Evolutionary conservation across 2,113 vertebrate species (phyloP).

Genomic region (Brachyhypopomus gauderio): DNA sequence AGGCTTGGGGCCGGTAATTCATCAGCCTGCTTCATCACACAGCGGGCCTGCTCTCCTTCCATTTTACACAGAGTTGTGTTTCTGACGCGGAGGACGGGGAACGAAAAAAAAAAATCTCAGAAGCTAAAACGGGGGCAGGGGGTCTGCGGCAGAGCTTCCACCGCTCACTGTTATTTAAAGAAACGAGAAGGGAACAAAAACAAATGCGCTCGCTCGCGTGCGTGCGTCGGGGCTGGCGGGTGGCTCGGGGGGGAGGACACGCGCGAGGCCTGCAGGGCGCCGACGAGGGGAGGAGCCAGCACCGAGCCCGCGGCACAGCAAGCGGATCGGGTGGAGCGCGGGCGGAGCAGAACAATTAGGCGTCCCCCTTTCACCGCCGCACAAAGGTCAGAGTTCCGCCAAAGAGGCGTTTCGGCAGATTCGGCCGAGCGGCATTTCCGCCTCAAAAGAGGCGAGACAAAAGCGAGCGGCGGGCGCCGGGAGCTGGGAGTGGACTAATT

Average conservation of each 20-base stretch:
- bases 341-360: conserved; percentile 22
- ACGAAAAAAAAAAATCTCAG: too few species aligned
- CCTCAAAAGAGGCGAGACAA: neutral
- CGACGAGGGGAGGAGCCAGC: neutral
- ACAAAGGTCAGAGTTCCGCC: conserved; percentile 18
- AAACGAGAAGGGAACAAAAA: too few species aligned
- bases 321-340: neutral
- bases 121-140: too few species aligned
- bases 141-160: too few species aligned
- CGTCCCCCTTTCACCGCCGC: conserved; percentile 7
- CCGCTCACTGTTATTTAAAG: too few species aligned
- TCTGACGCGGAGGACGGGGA: too few species aligned
- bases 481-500: conserved; percentile 17
- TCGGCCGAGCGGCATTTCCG: conserved; percentile 18
- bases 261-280: neutral
- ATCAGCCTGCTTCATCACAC: too few species aligned
- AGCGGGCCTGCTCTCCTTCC: too few species aligned
- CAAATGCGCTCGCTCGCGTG: too few species aligned
- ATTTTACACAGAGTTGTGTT: too few species aligned
- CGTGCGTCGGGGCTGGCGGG: too few species aligned
- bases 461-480: neutral
- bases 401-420: neutral
- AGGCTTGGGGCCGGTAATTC: neutral
- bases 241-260: too few species aligned
- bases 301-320: neutral